Conservation (phyloP, 2,888 invertebrate genomes). For the Conus canariensis region DNA sequence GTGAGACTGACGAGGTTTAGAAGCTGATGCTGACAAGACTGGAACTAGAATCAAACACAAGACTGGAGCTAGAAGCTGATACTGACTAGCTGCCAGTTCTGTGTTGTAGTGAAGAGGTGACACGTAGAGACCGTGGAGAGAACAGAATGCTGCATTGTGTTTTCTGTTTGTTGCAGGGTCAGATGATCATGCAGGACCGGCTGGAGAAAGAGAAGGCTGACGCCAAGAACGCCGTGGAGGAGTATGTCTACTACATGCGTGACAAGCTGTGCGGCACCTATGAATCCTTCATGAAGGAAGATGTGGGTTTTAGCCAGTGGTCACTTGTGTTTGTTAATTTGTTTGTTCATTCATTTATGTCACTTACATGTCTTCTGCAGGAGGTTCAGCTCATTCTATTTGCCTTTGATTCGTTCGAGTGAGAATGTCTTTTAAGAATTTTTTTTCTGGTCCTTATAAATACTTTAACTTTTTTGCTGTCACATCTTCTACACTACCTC, state of each 20-base stretch:
- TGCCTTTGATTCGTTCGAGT: no score
- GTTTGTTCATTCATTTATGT: not conserved
- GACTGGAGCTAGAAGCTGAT: no score
- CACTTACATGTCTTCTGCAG: not conserved
- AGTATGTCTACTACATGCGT: slow-evolving; percentile 97
- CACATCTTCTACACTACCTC: no score
- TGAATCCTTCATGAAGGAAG: slow-evolving; percentile 87
- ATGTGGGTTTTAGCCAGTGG: slow-evolving; percentile 81
- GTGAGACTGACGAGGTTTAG: no score
- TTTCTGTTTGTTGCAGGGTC: slow-evolving; percentile 79
- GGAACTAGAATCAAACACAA: no score
- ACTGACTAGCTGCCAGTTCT: no score
- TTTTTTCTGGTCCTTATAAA: no score
- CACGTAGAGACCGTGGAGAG: no score
- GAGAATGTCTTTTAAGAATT: no score
- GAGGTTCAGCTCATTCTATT: not conserved
- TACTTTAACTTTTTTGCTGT: no score
- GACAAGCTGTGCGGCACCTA: slow-evolving; percentile 89
- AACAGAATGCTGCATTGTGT: not conserved
- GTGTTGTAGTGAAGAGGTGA: no score
- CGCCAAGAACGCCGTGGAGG: slow-evolving; percentile 97
- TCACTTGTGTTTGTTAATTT: not conserved
- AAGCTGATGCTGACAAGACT: no score
- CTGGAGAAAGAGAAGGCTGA: slow-evolving; percentile 97
- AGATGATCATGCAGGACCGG: slow-evolving; percentile 85